Evolutionary conservation across 1,140 invertebrate species (phyloP), one percentile per base, ranked within the genome.

Genomic region (Pachypsylla venusta): DNA sequence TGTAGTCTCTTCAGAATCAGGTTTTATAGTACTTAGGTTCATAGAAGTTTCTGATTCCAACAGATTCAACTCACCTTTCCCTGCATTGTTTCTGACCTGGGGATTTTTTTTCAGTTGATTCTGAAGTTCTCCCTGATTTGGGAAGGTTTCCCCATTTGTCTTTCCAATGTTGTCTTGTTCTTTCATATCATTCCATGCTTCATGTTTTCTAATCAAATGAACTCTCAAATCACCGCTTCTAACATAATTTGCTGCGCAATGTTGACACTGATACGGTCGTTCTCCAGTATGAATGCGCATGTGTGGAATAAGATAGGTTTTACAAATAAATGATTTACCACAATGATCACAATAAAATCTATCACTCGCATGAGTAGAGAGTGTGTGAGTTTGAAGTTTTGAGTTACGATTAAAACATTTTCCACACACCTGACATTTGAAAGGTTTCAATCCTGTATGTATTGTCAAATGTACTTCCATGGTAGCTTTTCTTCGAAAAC

Each of bases 211-310:
- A 7, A 19, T 48, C n/a, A 48, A 22, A 48, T 48, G 42, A 3
- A 10, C 4, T 7, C 4, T n/a, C 42, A 48, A 19, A n/a, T 48
- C 7, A n/a, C 22, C 16, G 4, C n/a, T 19, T 48, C 42, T 5
- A 3, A 19, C 4, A n/a, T 10, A 48, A 3, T 22, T 4, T n/a
- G 4, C 7, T 19, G 42, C 70, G 67, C 87, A 89, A 60, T 75
- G 71, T 19, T 78, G 73, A 66, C 87, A 89, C 28, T 76, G 73
- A 67, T 85, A 86, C 1, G 85, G 85, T 65, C 85, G 85, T 60
- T 86, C 83, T 61, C 82, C 82, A 1, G 83, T 85, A 62, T 86
- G 84, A 58, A 81, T 82, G 54, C 83, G 70, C 35, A 80, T 70
- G 67, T 83, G 82, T 19, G 39, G 48, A 7, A 57, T 61, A 13